A percentile compares a stretch with the other conserved stretches of the same genome.
These are phyloP conservation scores for Enhydra lutris DNA, from an alignment of 2,113 vertebrate species.

Conservation along the genomic window DNA sequence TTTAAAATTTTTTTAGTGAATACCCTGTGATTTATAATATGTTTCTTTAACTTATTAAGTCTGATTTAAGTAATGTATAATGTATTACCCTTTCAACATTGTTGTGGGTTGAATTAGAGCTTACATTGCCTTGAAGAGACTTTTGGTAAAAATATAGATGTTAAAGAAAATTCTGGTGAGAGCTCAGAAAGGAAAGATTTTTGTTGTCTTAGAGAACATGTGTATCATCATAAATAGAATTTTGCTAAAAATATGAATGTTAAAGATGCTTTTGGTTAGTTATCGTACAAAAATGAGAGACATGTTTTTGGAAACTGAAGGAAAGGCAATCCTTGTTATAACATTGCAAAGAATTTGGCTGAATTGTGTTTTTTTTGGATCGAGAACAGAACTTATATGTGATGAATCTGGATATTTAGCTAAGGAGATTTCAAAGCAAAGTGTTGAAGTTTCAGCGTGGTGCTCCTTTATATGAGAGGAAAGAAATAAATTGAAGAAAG, in stretches of 20 bases:
- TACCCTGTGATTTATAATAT: not conserved
- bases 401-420: not conserved
- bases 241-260: not conserved
- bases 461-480: not conserved
- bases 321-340: not conserved
- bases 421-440: not conserved
- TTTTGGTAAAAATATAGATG: not conserved
- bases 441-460: not conserved
- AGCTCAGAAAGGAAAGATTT: not conserved
- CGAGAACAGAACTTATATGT: not conserved
- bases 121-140: not conserved
- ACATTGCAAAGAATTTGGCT: not conserved
- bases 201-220: not conserved
- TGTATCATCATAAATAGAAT: not conserved
- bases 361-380: not conserved
- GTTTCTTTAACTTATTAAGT: not conserved
- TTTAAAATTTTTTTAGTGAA: not conserved
- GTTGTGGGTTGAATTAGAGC: not conserved
- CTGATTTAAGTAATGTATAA: not conserved
- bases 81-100: not conserved
- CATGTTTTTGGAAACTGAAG: not conserved
- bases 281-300: not conserved
- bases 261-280: not conserved
- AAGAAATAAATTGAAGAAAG: not conserved
- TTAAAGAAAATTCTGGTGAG: not conserved